These are phyloP conservation scores for Pangasius djambal DNA, from an alignment of 2,797 vertebrate genomes.

Conservation along the genomic window DNA sequence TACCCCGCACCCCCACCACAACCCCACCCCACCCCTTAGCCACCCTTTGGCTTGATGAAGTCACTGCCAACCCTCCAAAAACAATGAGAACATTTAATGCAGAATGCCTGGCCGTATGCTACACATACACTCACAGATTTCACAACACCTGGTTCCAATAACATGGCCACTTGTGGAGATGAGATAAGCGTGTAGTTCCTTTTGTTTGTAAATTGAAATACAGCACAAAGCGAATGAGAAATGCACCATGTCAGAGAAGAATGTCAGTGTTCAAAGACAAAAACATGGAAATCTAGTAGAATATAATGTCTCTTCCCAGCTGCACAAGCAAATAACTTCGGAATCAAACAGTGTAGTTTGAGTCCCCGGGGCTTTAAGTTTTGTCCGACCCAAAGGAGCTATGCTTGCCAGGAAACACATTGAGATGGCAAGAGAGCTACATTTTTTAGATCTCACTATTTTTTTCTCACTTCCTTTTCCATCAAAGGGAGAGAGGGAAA, in stretches of 20 bases:
- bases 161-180: slow-evolving; percentile 50
- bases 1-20: slow-evolving; percentile 26
- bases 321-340: slow-evolving; percentile 52
- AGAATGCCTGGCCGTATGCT: slow-evolving; percentile 47
- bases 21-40: slow-evolving; percentile 54
- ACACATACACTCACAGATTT: slow-evolving; percentile 60
- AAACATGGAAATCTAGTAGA: slow-evolving; percentile 23
- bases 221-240: slow-evolving; percentile 16
- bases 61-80: slow-evolving; percentile 65
- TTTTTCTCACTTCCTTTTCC: slow-evolving; percentile 53
- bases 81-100: slow-evolving; percentile 59
- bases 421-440: slow-evolving; percentile 50
- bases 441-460: slow-evolving; percentile 54
- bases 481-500: slow-evolving; percentile 38
- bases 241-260: slow-evolving; percentile 27
- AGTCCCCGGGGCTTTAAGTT: slow-evolving; percentile 49
- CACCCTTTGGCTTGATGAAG: slow-evolving; percentile 64
- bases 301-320: slow-evolving; percentile 49
- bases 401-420: slow-evolving; percentile 62
- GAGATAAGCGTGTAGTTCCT: slow-evolving; percentile 63
- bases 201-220: slow-evolving; percentile 65
- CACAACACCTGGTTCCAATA: slow-evolving; percentile 78
- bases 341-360: slow-evolving; percentile 50
- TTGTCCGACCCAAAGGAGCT: slow-evolving; percentile 60
- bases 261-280: slow-evolving; percentile 21